phyloP scores from a whole-genome alignment of 1,140 invertebrate species.

The Nephotettix cincticeps region DNA sequence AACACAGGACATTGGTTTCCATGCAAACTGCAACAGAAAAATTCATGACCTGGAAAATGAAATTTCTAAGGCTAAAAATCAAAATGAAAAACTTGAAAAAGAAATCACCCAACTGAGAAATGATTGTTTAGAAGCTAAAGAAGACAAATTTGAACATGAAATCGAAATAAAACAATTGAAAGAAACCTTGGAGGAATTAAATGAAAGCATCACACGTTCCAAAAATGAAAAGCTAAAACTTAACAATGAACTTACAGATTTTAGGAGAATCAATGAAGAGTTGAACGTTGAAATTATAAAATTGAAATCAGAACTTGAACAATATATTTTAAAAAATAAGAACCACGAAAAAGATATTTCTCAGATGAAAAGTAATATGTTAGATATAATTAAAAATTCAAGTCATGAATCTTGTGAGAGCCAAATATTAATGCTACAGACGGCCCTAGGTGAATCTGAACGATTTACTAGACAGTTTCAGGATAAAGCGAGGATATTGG shows the following conservation, averaged over 20 bases:
- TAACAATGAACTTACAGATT: background rate
- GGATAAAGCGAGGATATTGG: background rate
- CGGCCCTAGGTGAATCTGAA: background rate
- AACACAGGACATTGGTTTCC: too few relatives aligned
- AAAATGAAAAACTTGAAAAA: background rate
- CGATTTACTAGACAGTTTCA: background rate
- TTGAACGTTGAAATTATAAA: background rate
- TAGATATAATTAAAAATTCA: background rate
- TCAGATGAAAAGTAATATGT: background rate
- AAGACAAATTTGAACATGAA: background rate
- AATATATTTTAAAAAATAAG: background rate
- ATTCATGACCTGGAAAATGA: background rate
- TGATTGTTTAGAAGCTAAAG: background rate
- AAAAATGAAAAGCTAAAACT: background rate
- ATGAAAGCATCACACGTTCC: background rate
- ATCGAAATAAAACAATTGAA: background rate
- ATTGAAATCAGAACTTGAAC: background rate
- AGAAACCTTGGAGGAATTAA: background rate
- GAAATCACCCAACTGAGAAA: background rate
- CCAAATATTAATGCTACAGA: background rate
- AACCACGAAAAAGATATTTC: background rate
- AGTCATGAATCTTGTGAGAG: background rate
- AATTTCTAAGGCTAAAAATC: background rate
- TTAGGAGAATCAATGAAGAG: background rate
- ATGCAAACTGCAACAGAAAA: background rate